Evolutionary conservation across 1,140 invertebrate genomes (phyloP).

Genomic region (Arion vulgaris): DNA sequence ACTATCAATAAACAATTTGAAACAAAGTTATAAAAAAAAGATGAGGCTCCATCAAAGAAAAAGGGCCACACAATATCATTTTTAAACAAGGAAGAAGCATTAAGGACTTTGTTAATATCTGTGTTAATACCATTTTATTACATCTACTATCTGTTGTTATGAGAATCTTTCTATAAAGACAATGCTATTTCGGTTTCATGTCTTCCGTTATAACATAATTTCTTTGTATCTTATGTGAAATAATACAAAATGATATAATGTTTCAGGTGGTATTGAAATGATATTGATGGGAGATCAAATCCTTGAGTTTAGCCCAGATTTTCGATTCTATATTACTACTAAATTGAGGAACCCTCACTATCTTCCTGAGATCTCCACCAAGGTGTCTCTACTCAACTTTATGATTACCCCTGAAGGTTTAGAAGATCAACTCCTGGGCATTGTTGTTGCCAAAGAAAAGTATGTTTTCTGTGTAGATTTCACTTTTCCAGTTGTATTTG

Average conservation of each 20-base stretch:
- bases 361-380: conserved; percentile 72
- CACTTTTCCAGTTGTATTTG: background rate
- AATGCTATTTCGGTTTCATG: too few relatives aligned
- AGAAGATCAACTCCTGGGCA: conserved; percentile 74
- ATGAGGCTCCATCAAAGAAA: too few relatives aligned
- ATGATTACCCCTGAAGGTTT: conserved; percentile 74
- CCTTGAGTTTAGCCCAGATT: conserved; percentile 72
- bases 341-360: conserved; percentile 73
- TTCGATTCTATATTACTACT: conserved; percentile 73
- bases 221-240: too few relatives aligned
- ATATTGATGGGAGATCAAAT: conserved; percentile 71
- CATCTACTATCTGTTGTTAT: too few relatives aligned
- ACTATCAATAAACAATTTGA: too few relatives aligned
- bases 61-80: too few relatives aligned
- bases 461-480: conserved; percentile 45
- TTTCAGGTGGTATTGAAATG: conserved; percentile 70
- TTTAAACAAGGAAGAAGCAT: too few relatives aligned
- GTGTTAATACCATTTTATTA: too few relatives aligned
- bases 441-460: conserved; percentile 74
- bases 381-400: conserved; percentile 73
- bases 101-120: too few relatives aligned
- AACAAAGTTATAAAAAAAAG: too few relatives aligned
- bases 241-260: background rate
- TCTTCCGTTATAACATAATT: too few relatives aligned
- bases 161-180: too few relatives aligned